phyloP scores from a whole-genome alignment of 2,888 invertebrate species.

The Nemotelus nigrinus region DNA sequence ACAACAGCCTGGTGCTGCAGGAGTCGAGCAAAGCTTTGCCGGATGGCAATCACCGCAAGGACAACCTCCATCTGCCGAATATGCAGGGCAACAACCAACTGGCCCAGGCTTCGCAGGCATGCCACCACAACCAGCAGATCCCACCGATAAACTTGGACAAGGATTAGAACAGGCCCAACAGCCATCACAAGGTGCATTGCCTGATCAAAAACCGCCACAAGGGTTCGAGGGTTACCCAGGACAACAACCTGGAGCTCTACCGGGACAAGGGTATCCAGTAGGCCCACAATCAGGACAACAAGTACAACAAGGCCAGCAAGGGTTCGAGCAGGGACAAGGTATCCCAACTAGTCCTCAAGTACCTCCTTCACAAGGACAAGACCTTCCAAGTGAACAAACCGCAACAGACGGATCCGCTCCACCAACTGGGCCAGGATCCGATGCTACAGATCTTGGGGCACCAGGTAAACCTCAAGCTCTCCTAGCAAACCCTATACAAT shows the following conservation, averaged over 20 bases:
- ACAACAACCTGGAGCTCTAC: neutral
- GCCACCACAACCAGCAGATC: neutral
- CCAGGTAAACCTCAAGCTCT: neutral
- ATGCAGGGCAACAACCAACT: neutral
- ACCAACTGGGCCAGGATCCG: neutral
- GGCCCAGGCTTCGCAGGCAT: neutral
- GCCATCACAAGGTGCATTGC: neutral
- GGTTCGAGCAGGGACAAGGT: constrained; percentile 4
- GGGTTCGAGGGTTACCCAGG: neutral
- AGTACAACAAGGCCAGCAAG: neutral
- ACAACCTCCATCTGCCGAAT: too few relatives aligned
- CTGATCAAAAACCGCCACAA: neutral
- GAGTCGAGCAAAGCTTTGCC: too few relatives aligned
- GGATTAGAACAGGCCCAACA: neutral
- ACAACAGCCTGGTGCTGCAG: too few relatives aligned
- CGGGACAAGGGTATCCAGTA: neutral
- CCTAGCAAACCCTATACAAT: neutral
- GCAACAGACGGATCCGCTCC: neutral
- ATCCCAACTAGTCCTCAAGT: neutral
- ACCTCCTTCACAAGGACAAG: constrained; percentile 12
- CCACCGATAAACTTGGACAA: neutral
- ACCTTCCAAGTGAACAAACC: constrained; percentile 8
- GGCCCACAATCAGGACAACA: constrained; percentile 6
- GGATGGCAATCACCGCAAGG: too few relatives aligned
- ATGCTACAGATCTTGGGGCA: neutral